Conservation (phyloP, 1,140 invertebrate genomes). For the Chironomus tepperi region DNA sequence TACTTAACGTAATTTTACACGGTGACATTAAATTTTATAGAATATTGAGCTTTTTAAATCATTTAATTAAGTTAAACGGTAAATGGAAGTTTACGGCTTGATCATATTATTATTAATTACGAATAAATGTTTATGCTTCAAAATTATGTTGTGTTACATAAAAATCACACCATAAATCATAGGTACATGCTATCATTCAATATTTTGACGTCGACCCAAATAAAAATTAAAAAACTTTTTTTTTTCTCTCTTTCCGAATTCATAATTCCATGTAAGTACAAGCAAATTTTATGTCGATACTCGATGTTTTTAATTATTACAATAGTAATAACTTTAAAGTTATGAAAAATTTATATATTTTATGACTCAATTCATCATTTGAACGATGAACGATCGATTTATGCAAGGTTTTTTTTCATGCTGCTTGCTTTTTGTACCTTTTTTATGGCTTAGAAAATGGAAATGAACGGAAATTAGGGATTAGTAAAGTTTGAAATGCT, state of each 20-base stretch:
- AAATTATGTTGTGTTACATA: not conserved
- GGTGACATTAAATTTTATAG: not conserved
- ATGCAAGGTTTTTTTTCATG: not conserved
- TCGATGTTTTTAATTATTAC: not conserved
- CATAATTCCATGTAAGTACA: no score
- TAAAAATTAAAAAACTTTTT: not conserved
- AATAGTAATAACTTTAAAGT: not conserved
- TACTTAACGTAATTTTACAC: not conserved
- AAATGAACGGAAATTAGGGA: no score
- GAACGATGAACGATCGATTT: not conserved
- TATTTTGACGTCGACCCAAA: not conserved
- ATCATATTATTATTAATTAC: no score
- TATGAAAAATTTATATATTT: not conserved
- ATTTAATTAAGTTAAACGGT: not conserved
- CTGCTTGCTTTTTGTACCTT: no score
- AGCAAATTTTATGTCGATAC: no score
- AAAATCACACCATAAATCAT: slow-evolving; percentile 14
- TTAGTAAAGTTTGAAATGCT: no score
- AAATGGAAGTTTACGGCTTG: no score
- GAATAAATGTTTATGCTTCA: no score
- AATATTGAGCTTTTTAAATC: not conserved
- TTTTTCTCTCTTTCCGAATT: not conserved
- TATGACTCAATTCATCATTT: slow-evolving; percentile 13
- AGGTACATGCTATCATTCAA: not conserved
- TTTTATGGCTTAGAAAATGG: no score